These are phyloP conservation scores for Serrognathus titanus DNA, from an alignment of 2,888 invertebrate genomes.

Conservation along the genomic window DNA sequence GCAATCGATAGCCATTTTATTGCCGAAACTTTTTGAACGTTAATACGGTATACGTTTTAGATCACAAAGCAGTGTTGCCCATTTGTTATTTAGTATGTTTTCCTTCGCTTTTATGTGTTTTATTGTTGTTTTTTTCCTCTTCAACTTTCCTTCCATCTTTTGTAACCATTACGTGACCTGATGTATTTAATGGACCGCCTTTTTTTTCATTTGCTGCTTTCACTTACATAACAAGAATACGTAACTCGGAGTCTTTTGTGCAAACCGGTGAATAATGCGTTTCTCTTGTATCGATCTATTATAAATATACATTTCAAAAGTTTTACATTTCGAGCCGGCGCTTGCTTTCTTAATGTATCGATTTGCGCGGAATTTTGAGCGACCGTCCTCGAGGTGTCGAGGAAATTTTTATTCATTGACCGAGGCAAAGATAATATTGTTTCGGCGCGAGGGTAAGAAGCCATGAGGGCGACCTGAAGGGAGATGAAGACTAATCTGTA, in stretches of 20 bases:
- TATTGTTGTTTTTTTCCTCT: conserved; percentile 17
- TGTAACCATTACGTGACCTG: conserved; percentile 26
- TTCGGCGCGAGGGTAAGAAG: conserved; percentile 12
- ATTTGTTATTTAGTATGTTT: conserved; percentile 29
- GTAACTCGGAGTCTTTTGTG: neutral
- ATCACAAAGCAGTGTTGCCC: conserved; percentile 31
- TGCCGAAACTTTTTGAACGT: conserved; percentile 32
- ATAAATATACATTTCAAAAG: too few relatives aligned
- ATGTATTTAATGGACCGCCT: neutral
- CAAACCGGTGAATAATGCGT: neutral
- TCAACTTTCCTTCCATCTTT: conserved; percentile 30
- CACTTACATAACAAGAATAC: neutral
- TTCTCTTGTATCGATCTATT: neutral
- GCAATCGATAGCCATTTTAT: conserved; percentile 23
- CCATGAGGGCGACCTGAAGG: conserved; percentile 27
- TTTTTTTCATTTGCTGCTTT: neutral
- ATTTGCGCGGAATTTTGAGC: too few relatives aligned
- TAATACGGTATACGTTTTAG: conserved; percentile 29
- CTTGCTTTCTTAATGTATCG: too few relatives aligned
- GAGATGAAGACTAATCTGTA: conserved; percentile 31
- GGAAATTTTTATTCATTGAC: neutral
- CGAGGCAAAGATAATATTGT: conserved; percentile 4
- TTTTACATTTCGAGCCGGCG: too few relatives aligned
- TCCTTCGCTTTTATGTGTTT: conserved; percentile 29
- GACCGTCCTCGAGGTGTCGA: neutral